Base-by-base conservation (phyloP, 2,797 vertebrate genomes). In the Rhinatrema bivittatum region DNA sequence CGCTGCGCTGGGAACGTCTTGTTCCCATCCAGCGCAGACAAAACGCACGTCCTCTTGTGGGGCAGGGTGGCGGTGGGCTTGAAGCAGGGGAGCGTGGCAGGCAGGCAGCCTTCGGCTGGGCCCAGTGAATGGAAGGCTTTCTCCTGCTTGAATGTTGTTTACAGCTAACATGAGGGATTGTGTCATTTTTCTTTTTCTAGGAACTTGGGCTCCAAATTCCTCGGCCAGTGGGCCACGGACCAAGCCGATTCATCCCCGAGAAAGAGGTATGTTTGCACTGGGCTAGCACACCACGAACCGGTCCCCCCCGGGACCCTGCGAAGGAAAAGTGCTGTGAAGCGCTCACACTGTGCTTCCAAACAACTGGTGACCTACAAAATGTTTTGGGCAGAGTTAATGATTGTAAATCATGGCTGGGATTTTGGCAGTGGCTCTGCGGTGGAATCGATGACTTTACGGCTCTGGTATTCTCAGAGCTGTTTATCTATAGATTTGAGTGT, bases 221-320 rank as follows among this genome's bases (percentile, higher is more conserved):
- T 73, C 91, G 92, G 84, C 87, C 92, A 42, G 68, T 98, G 67
- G 92, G 88, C 71, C 93, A 93, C 60, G 96, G 96, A 86, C 95
- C 95, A 78, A 98, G 95, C 79, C 89, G 90, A 93, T 99, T 94
- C 75, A 98, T 99, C 84, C 93, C 93, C 12, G 94, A 98, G 78
- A 93, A 96, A 83, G 93, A 99, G 91, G 96, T 96, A 70, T 49
- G 78, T 59, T 72, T n/a, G 40, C 42, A 60, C 68, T 66, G 70
- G 69, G 58, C 51, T 65, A 70, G 64, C 67, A 70, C 67, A 70
- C 31, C 29, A 60, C 64, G 60, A 74, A 65, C 62, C 62, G n/a
- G n/a, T n/a, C n/a, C n/a, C n/a, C n/a, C n/a, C n/a, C n/a, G n/a
- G 41, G 30, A 40, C 64, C 60, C 65, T 75, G 71, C 72, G 81